phyloP scores from a whole-genome alignment of 2,113 vertebrate species.

The Corythoichthys haematopterus region DNA sequence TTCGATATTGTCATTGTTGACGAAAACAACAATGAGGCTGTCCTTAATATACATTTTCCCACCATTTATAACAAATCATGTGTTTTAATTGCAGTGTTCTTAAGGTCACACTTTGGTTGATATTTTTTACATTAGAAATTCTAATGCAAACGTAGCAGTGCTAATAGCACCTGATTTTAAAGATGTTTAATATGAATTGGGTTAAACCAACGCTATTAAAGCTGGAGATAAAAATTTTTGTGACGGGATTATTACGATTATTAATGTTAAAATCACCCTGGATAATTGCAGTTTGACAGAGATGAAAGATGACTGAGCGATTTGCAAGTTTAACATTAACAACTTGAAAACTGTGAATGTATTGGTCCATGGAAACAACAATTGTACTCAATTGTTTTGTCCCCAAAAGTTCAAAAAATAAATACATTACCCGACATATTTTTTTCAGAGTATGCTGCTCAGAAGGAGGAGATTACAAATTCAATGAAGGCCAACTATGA shows the following conservation, averaged over 20 bases:
- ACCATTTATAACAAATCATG: too few relatives aligned
- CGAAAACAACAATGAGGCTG: too few relatives aligned
- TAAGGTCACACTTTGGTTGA: background rate
- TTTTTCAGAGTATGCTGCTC: slow-evolving; percentile 74
- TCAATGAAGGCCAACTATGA: slow-evolving; percentile 82
- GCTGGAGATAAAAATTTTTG: too few relatives aligned
- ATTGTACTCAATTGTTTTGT: background rate
- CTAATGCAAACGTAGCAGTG: background rate
- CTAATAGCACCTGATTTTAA: background rate
- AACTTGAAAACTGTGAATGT: background rate
- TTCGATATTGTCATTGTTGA: too few relatives aligned
- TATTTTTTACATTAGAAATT: background rate
- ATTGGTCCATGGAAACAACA: too few relatives aligned
- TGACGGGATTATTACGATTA: too few relatives aligned
- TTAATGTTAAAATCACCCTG: too few relatives aligned
- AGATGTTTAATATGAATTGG: background rate
- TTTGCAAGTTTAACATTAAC: background rate
- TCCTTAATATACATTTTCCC: too few relatives aligned
- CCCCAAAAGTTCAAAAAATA: background rate
- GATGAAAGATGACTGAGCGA: background rate
- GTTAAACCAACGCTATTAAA: too few relatives aligned
- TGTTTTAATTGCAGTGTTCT: background rate
- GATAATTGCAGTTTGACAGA: background rate
- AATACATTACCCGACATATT: slow-evolving; percentile 4
- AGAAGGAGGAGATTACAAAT: slow-evolving; percentile 82